Base-by-base conservation (phyloP, 1,140 invertebrate genomes). In the Penaeus japonicus region DNA sequence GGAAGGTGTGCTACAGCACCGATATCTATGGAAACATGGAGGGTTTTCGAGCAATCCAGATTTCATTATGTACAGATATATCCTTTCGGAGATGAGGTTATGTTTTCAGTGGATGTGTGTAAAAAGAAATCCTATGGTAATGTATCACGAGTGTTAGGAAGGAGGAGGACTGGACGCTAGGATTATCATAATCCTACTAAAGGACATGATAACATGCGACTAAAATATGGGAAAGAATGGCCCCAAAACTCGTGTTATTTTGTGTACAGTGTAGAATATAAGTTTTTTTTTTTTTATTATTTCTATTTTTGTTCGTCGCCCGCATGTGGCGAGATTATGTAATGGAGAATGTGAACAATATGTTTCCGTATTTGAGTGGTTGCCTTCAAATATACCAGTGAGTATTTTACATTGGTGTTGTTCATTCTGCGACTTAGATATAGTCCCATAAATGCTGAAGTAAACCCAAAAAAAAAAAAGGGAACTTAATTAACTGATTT, bases 191-290 rank as follows among this genome's bases (percentile, higher is more conserved):
- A 53, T 24, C 32, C 24, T 24, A 35, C n/a, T 20, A 53, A 70
- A 86, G 5, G 53, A 87, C 47, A 87, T 81, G 75, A 47, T 47
- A 47, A 47, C 47, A 47, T 47, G 47, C 47, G 47, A 47, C 47
- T 47, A 47, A 47, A 47, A 47, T n/a, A 47, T 12, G 85, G 81
- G 55, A 55, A 80, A 32, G 84, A 65, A 47, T 65, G 79, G 85
- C 54, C 85, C 77, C 39, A 62, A 82, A 83, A 82, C 80, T 88
- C 65, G 70, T 88, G 86, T 88, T 88, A 88, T 88, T 88, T 88
- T 88, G 86, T 88, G 86, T 88, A 88, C 86, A 88, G 86, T 88
- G 79, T 88, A 88, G 86, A 55, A 62, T 82, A 81, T 88, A 88
- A 88, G 86, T 32, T 47, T 47, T 47, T n/a, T n/a, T 47, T 47